Evolutionary conservation across 53 echinoderm and acorn worm species (phyloP), one percentile per base, ranked within the genome.

Genomic region (Pentamera pediparva): DNA sequence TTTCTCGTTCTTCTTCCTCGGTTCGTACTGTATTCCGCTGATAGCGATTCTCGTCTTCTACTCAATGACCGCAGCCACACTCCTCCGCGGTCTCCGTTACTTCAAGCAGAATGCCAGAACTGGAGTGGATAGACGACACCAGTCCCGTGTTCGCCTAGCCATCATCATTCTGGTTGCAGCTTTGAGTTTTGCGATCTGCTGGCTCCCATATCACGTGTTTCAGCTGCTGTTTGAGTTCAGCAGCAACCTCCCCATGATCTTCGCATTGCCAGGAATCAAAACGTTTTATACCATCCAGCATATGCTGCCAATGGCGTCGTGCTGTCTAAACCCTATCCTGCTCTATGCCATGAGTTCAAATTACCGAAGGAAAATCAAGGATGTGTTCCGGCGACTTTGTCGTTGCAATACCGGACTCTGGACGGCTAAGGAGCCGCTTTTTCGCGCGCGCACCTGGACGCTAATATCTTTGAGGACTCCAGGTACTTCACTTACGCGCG

Each of bases 321-420:
- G 87, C 26, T 84, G 94, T 60, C 75, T 94, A 28, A 94, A 94
- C 43, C 94, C 94, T 26, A 41, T 94, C n/a, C 78, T 90, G 25
- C 79, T 94, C 0, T 89, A 84, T 69, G 82, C 87, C 28, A 94
- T 94, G 94, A 94, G 94, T 49, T 90, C 89, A 38, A 94, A 94
- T 72, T 94, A 90, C 64, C 79, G 94, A 2, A 81, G 87, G 18
- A 87, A 94, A 41, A 79, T 94, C 37, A 70, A 82, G 31, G 77
- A 75, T 54, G 76, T 87, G 60, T 74, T 87, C 39, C 67, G 78
- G 37, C 75, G 65, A 21, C 29, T 45, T 15, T 71, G 70, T 6
- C 34, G 32, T 8, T 53, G 61, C 18, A 83, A 51, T 32, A 20
- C 20, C 19, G 73, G 73, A 4, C 36, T 56, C 21, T 17, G 34